Conservation (phyloP, 2,797 vertebrate species). For the Clamator glandarius region DNA sequence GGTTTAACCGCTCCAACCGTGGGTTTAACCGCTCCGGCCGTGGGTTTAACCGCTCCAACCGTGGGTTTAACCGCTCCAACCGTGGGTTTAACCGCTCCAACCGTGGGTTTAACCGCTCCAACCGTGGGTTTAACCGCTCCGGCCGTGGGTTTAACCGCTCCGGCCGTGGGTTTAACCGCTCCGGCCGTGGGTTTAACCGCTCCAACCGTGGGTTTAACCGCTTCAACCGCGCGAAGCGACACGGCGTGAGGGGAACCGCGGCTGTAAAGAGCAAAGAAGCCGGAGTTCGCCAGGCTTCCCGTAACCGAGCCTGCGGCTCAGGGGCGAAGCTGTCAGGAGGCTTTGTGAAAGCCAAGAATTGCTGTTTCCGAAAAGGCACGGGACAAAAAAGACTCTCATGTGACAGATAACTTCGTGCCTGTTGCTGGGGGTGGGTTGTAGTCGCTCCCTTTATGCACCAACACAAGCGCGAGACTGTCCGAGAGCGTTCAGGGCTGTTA, state of each 20-base stretch:
- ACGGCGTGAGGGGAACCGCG: neutral
- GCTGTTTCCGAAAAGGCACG: neutral
- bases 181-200: too few species aligned
- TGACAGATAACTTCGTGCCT: neutral
- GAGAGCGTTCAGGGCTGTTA: rapidly evolving
- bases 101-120: too few species aligned
- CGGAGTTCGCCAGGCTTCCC: neutral
- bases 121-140: too few species aligned
- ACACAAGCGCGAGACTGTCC: neutral
- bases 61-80: too few species aligned
- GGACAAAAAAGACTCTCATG: rapidly evolving
- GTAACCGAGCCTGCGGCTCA: rapidly evolving
- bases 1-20: too few species aligned
- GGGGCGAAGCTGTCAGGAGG: neutral
- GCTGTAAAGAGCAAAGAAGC: neutral
- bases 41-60: too few species aligned
- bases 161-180: too few species aligned
- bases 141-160: too few species aligned
- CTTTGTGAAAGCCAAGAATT: neutral
- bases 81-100: too few species aligned
- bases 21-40: too few species aligned
- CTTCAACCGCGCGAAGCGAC: neutral
- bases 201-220: too few species aligned
- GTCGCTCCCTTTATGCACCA: rapidly evolving
- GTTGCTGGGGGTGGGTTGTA: neutral